Evolutionary conservation across 2,888 invertebrate genomes (phyloP), one percentile per base, ranked within the genome.

Genomic region (Acleris emargana): DNA sequence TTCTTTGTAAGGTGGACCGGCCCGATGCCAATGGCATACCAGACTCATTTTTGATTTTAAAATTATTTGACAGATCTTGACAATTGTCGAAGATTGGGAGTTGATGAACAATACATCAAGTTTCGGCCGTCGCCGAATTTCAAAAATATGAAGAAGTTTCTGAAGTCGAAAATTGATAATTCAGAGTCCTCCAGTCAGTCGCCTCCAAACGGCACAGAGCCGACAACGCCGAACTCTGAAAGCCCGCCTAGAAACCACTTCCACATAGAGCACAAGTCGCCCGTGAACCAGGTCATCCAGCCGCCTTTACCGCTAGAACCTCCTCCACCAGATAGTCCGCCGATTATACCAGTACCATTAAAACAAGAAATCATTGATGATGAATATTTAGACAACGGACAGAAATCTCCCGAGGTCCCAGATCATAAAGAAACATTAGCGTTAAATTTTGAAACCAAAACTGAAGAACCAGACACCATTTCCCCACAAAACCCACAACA

Each of bases 131-230:
- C 85, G 0, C 83, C 83, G 22, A 86, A 87, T 68, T 86, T 87
- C 54, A 86, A 82, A 73, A 84, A 86, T 42, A 89, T 88, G 88
- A 87, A 82, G 70, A 89, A 89, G 54, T 86, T 84, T 68, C 72
- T 86, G 1, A 80, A 82, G 49, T 81, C 77, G 0, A 83, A 86
- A 69, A 79, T 82, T 58, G 81, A 82, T 62, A 76, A 81, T 70
- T 70, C 71, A 1, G 76, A 73, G 59, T 63, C 67, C 25, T 62
- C 73, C 5, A 72, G 73, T 45, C 68, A 67, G 42, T 62, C 69
- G 16, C 69, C 67, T 5, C 68, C 70, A 20, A 51, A 63, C 20
- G 55, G 43, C 9, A 50, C 38, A 22, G 54, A 64, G 17, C 22
- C 59, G 3, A 45, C 51, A 38, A 49, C 43, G 22, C 64, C 38